Conservation (phyloP, 2,113 vertebrate genomes). For the Elephas maximus region DNA sequence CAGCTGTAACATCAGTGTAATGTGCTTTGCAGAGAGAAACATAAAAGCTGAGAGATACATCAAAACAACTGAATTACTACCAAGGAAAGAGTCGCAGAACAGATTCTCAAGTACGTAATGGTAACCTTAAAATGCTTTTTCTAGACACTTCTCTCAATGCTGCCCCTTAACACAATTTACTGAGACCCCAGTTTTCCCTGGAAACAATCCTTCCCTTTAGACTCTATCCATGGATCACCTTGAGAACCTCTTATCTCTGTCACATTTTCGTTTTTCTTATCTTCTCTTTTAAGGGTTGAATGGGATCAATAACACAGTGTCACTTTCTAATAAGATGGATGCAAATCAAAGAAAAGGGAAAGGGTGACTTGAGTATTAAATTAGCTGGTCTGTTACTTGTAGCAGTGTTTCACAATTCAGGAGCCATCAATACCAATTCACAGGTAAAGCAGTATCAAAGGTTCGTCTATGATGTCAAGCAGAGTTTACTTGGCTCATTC, state of each 20-base stretch:
- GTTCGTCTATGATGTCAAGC: conserved; percentile 48
- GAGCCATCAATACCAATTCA: conserved; percentile 55
- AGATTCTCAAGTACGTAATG: conserved; percentile 6
- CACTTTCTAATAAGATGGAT: conserved; percentile 83
- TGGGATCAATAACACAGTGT: conserved; percentile 75
- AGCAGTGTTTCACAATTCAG: conserved; percentile 64
- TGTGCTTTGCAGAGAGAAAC: neutral
- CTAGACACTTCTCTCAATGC: neutral
- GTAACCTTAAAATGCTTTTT: neutral
- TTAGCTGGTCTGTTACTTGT: conserved; percentile 34
- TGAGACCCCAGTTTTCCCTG: neutral
- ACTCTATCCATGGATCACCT: conserved; percentile 81
- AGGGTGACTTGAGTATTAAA: conserved; percentile 66
- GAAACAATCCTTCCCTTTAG: conserved; percentile 58
- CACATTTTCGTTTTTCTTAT: conserved; percentile 78
- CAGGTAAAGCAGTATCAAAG: conserved; percentile 34
- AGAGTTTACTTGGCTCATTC: conserved; percentile 22
- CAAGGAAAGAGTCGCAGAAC: neutral
- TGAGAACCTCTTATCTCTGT: conserved; percentile 72
- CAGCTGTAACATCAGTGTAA: neutral
- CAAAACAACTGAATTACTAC: conserved; percentile 16
- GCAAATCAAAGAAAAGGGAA: conserved; percentile 69
- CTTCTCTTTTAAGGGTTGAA: conserved; percentile 78
- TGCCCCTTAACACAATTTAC: conserved; percentile 30
- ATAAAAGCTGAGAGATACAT: neutral